Evolutionary conservation across 2,888 invertebrate genomes (phyloP), one percentile per base, ranked within the genome.

Genomic region (Mythimna pallens): DNA sequence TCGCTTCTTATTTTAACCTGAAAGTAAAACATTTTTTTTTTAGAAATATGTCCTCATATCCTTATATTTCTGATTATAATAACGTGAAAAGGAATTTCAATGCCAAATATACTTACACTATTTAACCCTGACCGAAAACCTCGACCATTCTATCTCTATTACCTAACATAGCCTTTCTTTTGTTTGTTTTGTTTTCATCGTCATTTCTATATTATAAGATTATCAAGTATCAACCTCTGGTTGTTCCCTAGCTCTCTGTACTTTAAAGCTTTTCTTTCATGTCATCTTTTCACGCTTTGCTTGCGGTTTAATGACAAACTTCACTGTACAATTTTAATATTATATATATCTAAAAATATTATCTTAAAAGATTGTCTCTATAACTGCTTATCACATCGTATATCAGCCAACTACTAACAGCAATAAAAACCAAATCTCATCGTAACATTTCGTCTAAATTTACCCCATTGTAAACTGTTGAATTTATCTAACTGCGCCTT

Each of bases 1-100:
- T 94, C 92, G 34, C 95, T 93, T 66, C 85, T 86, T 6, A 94
- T 85, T 72, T 87, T 92, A 2, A 97, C 82, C 92, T 94, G 93
- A 66, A 95, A 94, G 61, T 52, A 70, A 78, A 73, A 10, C 61
- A 1, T 43, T n/a, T 61, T 3, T 30, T 20, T 3, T 52, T 52
- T 47, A 30, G 20, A 54, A 76, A 52, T 62, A 68, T 12, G 1
- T 40, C 1, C n/a, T 43, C 1, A 40, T 64, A 22, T 36, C 2
- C 10, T 20, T 7, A 43, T 73, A 36, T 40, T 12, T 20, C 12
- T 50, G 30, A 43, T 36, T 52, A 50, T 22, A 47, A 66, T 50
- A 40, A 17, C 12, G 55, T 22, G 9, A 20, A 17, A 6, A 22
- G 2, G 3, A 78, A 61, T 70, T 9, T 47, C 6, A 74, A 54